A percentile compares a stretch with the other conserved stretches of the same genome.
These are phyloP conservation scores for Staurois parvus DNA, from an alignment of 2,797 vertebrate genomes.

Conservation along the genomic window DNA sequence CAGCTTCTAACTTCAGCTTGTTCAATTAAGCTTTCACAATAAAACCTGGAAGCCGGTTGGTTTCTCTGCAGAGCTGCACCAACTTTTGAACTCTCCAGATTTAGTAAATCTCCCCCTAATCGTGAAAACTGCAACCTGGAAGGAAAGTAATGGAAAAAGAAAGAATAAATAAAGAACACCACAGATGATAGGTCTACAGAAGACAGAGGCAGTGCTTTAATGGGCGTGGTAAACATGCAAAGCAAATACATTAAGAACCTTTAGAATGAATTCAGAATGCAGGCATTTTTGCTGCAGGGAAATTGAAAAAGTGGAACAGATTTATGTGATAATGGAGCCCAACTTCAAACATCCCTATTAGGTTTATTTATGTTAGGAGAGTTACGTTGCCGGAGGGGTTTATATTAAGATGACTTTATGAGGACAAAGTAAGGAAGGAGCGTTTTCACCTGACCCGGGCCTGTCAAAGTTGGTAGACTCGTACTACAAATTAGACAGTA, in stretches of 20 bases:
- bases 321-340: slow-evolving; percentile 19
- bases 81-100: too few species aligned
- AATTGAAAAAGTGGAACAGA: slow-evolving; percentile 14
- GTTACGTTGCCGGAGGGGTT: slow-evolving; percentile 14
- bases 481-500: background rate
- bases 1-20: too few species aligned
- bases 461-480: background rate
- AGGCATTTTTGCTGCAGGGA: slow-evolving; percentile 40
- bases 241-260: background rate
- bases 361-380: background rate
- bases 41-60: too few species aligned
- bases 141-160: too few species aligned
- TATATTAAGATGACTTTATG: background rate
- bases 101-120: too few species aligned
- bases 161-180: background rate
- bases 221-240: too few species aligned
- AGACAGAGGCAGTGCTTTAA: too few species aligned
- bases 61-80: too few species aligned
- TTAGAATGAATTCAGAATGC: slow-evolving; percentile 6
- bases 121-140: too few species aligned
- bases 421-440: slow-evolving; percentile 10
- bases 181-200: background rate
- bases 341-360: slow-evolving; percentile 24
- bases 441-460: slow-evolving; percentile 17
- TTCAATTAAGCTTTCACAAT: too few species aligned